Base-by-base conservation (phyloP, 2,113 vertebrate species). In the Psilopogon haemacephalus region DNA sequence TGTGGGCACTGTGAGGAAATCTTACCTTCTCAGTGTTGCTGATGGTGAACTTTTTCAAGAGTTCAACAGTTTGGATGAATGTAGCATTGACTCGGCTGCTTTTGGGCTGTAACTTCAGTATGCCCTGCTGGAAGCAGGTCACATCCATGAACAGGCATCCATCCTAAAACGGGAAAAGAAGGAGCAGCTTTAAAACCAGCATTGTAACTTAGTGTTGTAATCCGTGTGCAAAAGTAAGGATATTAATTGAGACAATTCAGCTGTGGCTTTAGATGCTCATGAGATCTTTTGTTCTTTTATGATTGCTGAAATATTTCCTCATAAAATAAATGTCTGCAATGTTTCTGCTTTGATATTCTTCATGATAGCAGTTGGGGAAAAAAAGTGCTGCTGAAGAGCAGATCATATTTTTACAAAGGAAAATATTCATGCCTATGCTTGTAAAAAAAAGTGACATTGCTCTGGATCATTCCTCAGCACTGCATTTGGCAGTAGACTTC, bases 91-190 rank as follows among this genome's bases (percentile, higher is more conserved):
- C 76, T 52, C 90, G 89, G 52, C 63, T 30, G 7, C 64, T 85
- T 18, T 33, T 33, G 68, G 96, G 65, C 79, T 96, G 95, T 37
- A 98, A 81, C 63, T 94, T 78, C 78, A 58, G 62, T 37, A 20
- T 50, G 27, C 91, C 93, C 0, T 70, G 90, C 90, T 97, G 93
- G 84, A 98, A 98, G 86, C 98, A 98, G 21, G 67, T 65, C 68
- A 98, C 90, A 40, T 97, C 97, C 32, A 94, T 84, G 44, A 18
- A 44, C 18, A 96, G 85, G 67, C 98, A 98, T 68, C 72, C 84
- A 1, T 54, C 87, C 98, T 98, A 96, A 54, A 91, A 70, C 38
- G 93, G 44, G 76, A 95, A 82, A 38, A 83, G 75, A 69, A 88
- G 46, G 35, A 95, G 30, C 8, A 50, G 16, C 37, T 93, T 67